These are phyloP conservation scores for Nannoperca australis DNA, from an alignment of 2,797 vertebrate species.

Conservation along the genomic window DNA sequence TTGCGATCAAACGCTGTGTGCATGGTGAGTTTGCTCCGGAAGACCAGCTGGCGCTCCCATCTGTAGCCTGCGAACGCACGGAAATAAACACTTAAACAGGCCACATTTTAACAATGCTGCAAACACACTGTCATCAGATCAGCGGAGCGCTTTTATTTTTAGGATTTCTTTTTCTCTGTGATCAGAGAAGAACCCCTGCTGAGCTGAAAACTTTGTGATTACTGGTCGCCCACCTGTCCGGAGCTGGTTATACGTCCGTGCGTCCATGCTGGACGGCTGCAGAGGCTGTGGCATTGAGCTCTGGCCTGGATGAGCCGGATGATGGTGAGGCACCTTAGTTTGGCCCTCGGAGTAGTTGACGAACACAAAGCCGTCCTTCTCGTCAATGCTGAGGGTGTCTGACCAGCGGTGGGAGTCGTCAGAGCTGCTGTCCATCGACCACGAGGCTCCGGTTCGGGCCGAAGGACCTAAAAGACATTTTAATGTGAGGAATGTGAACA, in stretches of 20 bases:
- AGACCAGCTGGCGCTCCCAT: constrained; percentile 98
- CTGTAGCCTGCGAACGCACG: constrained; percentile 88
- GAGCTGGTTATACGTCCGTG: constrained; percentile 91
- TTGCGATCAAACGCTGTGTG: constrained; percentile 98
- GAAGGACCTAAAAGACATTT: constrained; percentile 71
- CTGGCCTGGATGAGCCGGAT: constrained; percentile 65
- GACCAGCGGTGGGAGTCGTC: constrained; percentile 97
- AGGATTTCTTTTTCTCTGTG: not conserved
- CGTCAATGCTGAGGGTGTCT: constrained; percentile 95
- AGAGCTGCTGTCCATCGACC: constrained; percentile 92
- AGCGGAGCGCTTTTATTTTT: not conserved
- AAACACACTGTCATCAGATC: not conserved
- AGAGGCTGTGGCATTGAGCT: constrained; percentile 77
- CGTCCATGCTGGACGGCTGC: constrained; percentile 84
- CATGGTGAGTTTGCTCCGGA: constrained; percentile 98
- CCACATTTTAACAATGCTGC: not conserved
- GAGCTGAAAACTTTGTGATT: not conserved
- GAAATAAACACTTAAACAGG: constrained; percentile 25
- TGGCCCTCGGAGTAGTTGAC: constrained; percentile 97
- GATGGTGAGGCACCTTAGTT: constrained; percentile 66
- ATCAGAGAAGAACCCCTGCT: not conserved
- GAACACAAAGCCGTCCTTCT: constrained; percentile 98
- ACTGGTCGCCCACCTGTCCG: constrained; percentile 88
- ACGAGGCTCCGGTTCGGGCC: constrained; percentile 83
- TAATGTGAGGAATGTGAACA: not conserved